Conservation (phyloP, 2,797 vertebrate genomes). For the Nasua narica region DNA sequence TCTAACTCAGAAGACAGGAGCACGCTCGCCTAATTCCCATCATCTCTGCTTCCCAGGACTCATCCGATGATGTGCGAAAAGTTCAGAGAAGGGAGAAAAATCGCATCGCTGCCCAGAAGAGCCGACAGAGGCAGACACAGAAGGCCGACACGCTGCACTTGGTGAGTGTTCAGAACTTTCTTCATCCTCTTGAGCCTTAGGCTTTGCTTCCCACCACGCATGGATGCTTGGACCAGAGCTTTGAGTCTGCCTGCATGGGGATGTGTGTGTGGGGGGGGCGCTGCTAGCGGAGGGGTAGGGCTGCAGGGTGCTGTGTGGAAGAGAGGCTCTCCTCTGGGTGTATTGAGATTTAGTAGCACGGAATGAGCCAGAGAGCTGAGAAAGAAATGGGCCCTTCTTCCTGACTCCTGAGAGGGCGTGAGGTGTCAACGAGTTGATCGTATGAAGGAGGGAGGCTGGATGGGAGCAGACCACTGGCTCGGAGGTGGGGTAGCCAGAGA, state of each 20-base stretch:
- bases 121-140: slow-evolving; percentile 96
- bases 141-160: slow-evolving; percentile 97
- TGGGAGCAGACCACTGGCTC: neutral
- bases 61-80: slow-evolving; percentile 93
- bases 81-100: slow-evolving; percentile 98
- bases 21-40: neutral
- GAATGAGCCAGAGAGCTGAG: neutral
- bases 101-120: slow-evolving; percentile 97
- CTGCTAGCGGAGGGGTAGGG: neutral
- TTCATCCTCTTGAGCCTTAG: accelerated
- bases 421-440: neutral
- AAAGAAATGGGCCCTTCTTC: neutral
- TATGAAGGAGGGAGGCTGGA: neutral
- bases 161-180: slow-evolving; percentile 85
- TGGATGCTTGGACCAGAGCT: neutral
- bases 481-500: neutral
- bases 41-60: slow-evolving; percentile 86
- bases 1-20: neutral
- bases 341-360: neutral
- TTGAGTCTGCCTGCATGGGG: neutral
- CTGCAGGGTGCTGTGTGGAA: neutral
- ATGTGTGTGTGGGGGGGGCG: accelerated
- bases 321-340: neutral
- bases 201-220: neutral
- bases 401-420: neutral